Evolutionary conservation across 2,888 invertebrate genomes (phyloP).

Genomic region (Drosophila nr. perissopoda): DNA sequence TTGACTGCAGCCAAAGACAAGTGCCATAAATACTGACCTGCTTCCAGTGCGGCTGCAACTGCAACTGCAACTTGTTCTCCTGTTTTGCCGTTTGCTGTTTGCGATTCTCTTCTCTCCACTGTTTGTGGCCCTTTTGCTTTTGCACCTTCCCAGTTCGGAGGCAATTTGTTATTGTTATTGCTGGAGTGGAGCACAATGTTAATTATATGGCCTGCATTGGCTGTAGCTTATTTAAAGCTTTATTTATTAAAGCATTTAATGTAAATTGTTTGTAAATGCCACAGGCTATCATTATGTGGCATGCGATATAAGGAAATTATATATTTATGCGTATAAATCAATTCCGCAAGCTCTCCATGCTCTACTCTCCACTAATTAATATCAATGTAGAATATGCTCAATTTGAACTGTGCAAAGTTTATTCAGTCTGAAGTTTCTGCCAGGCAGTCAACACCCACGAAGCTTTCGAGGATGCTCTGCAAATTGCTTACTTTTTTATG

Average conservation of each 20-base stretch:
- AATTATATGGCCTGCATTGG: constrained; percentile 63
- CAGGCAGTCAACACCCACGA: constrained; percentile 76
- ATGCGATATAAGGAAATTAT: constrained; percentile 53
- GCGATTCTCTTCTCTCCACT: constrained; percentile 10
- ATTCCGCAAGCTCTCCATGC: constrained; percentile 29
- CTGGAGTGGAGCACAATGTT: constrained; percentile 38
- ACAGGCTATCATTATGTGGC: constrained; percentile 69
- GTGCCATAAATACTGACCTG: constrained; percentile 69
- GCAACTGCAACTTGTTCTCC: constrained; percentile 38
- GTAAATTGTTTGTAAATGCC: constrained; percentile 79
- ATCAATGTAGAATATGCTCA: constrained; percentile 57
- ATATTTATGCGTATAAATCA: constrained; percentile 64
- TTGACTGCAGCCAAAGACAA: constrained; percentile 42
- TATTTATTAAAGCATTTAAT: constrained; percentile 80
- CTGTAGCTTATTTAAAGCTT: constrained; percentile 71
- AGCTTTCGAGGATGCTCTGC: constrained; percentile 29
- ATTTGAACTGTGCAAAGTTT: constrained; percentile 24
- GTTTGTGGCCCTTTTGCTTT: constrained; percentile 50
- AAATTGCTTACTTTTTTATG: constrained; percentile 52
- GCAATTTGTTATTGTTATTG: constrained; percentile 74
- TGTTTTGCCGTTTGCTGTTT: constrained; percentile 10
- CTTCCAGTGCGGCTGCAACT: constrained; percentile 13
- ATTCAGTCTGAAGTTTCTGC: constrained; percentile 34
- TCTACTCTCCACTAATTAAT: constrained; percentile 59
- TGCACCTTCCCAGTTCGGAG: constrained; percentile 55